Evolutionary conservation across 2,113 vertebrate species (phyloP), one percentile per base, ranked within the genome.

Genomic region (Leucoraja erinaceus): DNA sequence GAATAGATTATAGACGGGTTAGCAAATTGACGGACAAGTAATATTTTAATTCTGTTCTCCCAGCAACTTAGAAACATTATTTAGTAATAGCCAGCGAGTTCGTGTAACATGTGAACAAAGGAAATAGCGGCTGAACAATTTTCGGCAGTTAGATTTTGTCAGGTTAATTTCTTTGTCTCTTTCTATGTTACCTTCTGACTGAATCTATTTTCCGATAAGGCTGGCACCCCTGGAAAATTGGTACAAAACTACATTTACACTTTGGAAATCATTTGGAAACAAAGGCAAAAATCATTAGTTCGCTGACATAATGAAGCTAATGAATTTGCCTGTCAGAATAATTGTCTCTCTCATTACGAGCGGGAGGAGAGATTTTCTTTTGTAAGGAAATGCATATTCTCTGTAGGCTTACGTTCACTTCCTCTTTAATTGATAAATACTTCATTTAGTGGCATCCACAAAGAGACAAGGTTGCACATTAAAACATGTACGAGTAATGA

Each of bases 401-500:
- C 33, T 90, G 88, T 70, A 68, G 61, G 33, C 90, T 91, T 91
- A 54, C 90, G 72, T 54, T 91, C 68, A 72, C 59, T 88, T 88
- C 28, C 83, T 88, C 66, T 91, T 91, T 91, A 91, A 72, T 91
- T 91, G 33, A 91, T 91, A 70, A 91, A 72, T 70, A 91, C 63
- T 91, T 91, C 66, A 91, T 91, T 91, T 91, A 91, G 90, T 25
- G 47, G 66, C 68, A 70, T 91, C 63, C 90, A 72, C 90, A 91
- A 91, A 91, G 90, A 91, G 31, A 91, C 90, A 91, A 72, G 72
- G 90, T 91, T 91, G 63, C 68, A 72, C 63, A 91, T 91, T 91
- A 72, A 91, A 70, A 91, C 90, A 91, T 72, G 66, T 91, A 91
- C 90, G 72, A 91, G 38, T 91, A 91, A 91, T 91, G 88, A 91